These are phyloP conservation scores for Syrmaticus mikado DNA, from an alignment of 2,113 vertebrate genomes.

Conservation along the genomic window DNA sequence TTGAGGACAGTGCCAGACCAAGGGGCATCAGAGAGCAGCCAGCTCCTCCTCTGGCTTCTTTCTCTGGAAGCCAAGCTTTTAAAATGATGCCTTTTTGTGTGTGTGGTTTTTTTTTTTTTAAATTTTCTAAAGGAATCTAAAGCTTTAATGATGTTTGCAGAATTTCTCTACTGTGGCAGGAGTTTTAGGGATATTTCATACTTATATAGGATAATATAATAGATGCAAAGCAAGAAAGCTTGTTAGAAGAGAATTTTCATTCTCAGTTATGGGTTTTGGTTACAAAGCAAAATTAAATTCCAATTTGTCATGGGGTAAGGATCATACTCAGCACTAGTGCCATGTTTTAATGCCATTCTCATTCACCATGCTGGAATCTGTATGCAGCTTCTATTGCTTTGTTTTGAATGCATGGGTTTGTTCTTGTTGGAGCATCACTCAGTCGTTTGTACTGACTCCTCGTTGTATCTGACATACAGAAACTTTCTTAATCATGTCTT, in stretches of 20 bases:
- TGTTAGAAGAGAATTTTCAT: not conserved
- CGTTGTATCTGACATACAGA: slow-evolving; percentile 19
- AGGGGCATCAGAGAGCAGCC: not conserved
- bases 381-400: not conserved
- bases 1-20: not conserved
- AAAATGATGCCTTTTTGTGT: not conserved
- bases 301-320: not conserved
- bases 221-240: not conserved
- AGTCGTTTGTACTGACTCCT: slow-evolving; percentile 40
- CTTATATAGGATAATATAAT: not conserved
- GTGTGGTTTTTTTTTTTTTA: not conserved
- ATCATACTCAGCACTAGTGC: not conserved
- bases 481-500: slow-evolving; percentile 44
- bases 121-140: not conserved
- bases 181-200: not conserved
- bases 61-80: not conserved
- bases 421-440: slow-evolving; percentile 28
- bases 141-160: not conserved
- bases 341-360: not conserved
- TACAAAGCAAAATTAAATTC: not conserved
- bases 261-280: not conserved
- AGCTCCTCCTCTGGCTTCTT: not conserved
- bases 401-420: slow-evolving; percentile 46
- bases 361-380: slow-evolving; percentile 23
- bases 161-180: not conserved